A percentile compares a stretch with the other conserved stretches of the same genome.
Evolutionary conservation across 2,113 vertebrate genomes (phyloP).

Genomic region (Antechinus flavipes): DNA sequence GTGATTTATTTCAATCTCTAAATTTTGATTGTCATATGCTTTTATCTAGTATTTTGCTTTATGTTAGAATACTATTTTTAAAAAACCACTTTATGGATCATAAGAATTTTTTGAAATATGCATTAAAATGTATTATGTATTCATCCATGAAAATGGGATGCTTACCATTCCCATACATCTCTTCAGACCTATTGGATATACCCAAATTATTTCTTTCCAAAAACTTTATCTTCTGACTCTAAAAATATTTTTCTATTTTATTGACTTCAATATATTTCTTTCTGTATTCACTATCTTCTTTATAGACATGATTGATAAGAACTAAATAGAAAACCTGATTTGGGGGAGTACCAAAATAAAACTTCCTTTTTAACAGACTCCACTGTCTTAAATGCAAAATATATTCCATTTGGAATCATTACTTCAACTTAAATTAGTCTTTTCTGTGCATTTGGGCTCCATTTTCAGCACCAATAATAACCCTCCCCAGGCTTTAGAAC

Average conservation of each 20-base stretch:
- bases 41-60: background rate
- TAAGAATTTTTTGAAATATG: background rate
- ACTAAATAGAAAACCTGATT: background rate
- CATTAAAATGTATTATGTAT: background rate
- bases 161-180: background rate
- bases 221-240: background rate
- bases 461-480: conserved; percentile 57
- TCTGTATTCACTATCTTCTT: background rate
- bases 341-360: conserved; percentile 22
- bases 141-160: background rate
- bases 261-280: background rate
- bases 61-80: background rate
- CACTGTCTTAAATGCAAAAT: conserved; percentile 1
- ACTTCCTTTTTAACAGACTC: background rate
- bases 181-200: background rate
- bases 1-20: background rate
- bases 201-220: background rate
- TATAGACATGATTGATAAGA: conserved; percentile 18
- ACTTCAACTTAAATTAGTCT: conserved; percentile 47
- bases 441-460: conserved; percentile 48
- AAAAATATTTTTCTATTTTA: background rate
- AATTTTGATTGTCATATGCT: background rate
- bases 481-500: conserved; percentile 40
- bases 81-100: background rate
- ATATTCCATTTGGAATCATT: conserved; percentile 39